These are phyloP conservation scores for Nothura maculosa DNA, from an alignment of 2,797 vertebrate genomes.

Conservation along the genomic window DNA sequence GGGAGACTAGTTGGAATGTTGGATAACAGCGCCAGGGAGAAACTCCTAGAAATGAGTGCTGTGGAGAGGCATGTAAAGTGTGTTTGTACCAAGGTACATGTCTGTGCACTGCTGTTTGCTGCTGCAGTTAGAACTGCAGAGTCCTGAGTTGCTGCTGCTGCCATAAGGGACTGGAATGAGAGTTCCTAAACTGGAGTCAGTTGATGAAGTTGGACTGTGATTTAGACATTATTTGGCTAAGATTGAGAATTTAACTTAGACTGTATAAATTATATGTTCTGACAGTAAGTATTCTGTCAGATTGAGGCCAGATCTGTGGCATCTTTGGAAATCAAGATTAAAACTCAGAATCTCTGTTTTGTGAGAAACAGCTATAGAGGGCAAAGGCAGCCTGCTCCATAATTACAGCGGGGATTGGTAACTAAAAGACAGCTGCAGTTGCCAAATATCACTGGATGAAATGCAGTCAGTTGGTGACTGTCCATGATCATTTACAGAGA, in stretches of 20 bases:
- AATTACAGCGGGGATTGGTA: background rate
- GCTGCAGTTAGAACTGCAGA: background rate
- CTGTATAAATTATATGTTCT: background rate
- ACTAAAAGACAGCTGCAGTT: background rate
- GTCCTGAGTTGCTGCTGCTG: background rate
- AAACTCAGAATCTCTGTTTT: conserved; percentile 20
- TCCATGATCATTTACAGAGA: accelerated
- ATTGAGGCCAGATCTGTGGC: background rate
- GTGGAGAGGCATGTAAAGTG: accelerated
- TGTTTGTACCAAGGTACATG: background rate
- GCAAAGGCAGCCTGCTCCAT: background rate
- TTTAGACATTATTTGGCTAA: conserved; percentile 21
- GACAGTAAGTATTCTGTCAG: background rate
- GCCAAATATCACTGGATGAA: background rate
- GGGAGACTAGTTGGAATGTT: background rate
- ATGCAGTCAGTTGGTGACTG: background rate
- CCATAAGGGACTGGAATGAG: background rate
- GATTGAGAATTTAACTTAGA: conserved; percentile 6
- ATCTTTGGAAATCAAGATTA: background rate
- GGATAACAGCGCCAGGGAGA: background rate
- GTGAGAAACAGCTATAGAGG: background rate
- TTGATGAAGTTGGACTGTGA: background rate
- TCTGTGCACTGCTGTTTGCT: accelerated
- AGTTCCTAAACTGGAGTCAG: background rate
- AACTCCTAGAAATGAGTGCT: background rate